These are phyloP conservation scores for Cactoblastis cactorum DNA, from an alignment of 2,888 invertebrate genomes.

Conservation along the genomic window DNA sequence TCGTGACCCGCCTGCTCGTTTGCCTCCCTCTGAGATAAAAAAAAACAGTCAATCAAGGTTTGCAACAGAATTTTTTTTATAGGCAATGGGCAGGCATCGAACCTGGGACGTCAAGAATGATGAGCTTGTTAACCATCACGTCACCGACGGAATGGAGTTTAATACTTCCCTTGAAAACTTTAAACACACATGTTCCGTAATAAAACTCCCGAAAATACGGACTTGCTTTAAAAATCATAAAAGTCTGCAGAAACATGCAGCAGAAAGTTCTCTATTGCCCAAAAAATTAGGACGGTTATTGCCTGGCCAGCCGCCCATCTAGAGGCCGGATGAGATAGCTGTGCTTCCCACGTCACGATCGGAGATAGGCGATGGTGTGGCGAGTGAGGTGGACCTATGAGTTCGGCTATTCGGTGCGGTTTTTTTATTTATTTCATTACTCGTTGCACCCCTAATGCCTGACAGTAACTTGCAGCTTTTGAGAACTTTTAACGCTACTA, in stretches of 20 bases:
- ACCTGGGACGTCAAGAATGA: too few species aligned
- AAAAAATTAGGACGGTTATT: background rate
- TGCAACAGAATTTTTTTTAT: too few species aligned
- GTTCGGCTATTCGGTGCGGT: background rate
- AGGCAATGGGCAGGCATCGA: too few species aligned
- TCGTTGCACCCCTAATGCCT: too few species aligned
- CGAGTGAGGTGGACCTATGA: constrained; percentile 1
- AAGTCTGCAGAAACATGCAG: constrained; percentile 1
- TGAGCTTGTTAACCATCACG: too few species aligned
- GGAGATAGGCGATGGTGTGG: constrained; percentile 23
- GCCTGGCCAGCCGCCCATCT: background rate
- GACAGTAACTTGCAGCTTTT: too few species aligned
- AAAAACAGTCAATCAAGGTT: too few species aligned
- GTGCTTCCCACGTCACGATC: constrained; percentile 22
- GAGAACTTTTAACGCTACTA: too few species aligned
- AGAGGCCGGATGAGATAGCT: constrained; percentile 21
- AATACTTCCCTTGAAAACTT: background rate
- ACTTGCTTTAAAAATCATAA: background rate
- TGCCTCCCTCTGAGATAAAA: too few species aligned
- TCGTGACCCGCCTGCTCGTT: too few species aligned
- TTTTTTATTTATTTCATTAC: background rate
- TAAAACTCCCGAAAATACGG: background rate
- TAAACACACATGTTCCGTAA: background rate
- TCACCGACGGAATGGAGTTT: too few species aligned
- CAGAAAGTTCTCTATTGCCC: background rate